Conservation (phyloP, 2,113 vertebrate species). For the Perca flavescens region DNA sequence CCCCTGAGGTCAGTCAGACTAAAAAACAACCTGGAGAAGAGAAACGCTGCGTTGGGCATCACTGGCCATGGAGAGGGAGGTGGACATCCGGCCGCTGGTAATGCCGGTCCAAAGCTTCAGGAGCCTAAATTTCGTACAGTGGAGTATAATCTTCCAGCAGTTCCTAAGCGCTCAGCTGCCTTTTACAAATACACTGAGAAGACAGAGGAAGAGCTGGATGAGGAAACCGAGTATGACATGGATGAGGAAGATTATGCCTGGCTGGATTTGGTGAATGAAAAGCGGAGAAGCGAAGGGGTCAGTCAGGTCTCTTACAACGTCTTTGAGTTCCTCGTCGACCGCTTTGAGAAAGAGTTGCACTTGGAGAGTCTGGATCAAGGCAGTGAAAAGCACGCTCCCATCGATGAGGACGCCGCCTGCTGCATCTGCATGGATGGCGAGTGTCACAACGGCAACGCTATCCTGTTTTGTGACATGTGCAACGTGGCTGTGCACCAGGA, state of each 20-base stretch:
- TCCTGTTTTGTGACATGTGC: conserved; percentile 98
- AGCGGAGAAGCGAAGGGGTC: conserved; percentile 90
- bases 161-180: conserved; percentile 87
- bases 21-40: conserved; percentile 92
- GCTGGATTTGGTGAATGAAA: conserved; percentile 96
- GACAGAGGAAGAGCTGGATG: conserved; percentile 94
- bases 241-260: conserved; percentile 98
- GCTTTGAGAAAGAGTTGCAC: conserved; percentile 95
- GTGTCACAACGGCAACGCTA: conserved; percentile 95
- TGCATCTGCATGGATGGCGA: conserved; percentile 97
- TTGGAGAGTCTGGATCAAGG: conserved; percentile 92
- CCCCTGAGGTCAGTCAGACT: conserved; percentile 89
- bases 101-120: conserved; percentile 79
- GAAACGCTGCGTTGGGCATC: conserved; percentile 85
- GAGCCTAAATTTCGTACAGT: conserved; percentile 94
- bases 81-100: conserved; percentile 72
- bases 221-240: conserved; percentile 99
- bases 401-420: conserved; percentile 96
- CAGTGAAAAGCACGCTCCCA: conserved; percentile 88
- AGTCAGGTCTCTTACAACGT: conserved; percentile 93
- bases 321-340: conserved; percentile 97
- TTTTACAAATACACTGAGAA: conserved; percentile 95
- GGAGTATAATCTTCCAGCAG: conserved; percentile 95
- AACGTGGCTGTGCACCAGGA: conserved; percentile 98
- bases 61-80: conserved; percentile 80